Base-by-base conservation (phyloP, 2,797 vertebrate genomes). In the Pangasius krempfi region DNA sequence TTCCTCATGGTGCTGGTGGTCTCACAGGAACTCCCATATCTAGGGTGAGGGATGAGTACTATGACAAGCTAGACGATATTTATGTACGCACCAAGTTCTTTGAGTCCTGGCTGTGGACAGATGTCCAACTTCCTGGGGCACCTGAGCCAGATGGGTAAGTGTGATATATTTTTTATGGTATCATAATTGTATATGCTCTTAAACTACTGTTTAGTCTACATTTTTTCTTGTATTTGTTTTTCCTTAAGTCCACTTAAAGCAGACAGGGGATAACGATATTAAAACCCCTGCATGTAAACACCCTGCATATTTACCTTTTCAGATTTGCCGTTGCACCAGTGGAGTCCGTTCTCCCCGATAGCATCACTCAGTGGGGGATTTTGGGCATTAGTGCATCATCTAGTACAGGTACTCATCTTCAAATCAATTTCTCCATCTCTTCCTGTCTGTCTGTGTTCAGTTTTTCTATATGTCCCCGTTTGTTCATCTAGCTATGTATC, bases 301-400 rank as follows among this genome's bases (percentile, higher is more conserved):
- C 33, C 33, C 66, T 64, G 8, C 27, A n/a, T 50, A 16, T 52
- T n/a, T 78, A 52, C 5, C 13, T 60, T 44, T 60, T 81, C 94
- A 96, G 96, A 89, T 87, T 96, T 70, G 93, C 94, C 0, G 91
- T 90, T 2, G 7, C 6, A 47, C 86, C 54, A 0, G 12, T 94
- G 58, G 3, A 30, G 0, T 68, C 64, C 0, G 33, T 91, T 0
- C 44, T 97, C 83, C 96, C 96, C 0, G 96, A 97, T 91, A 97
- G 96, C 89, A 97, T 97, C 94, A 97, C 97, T 30, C 94, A 96
- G 40, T 97, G 97, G 97, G 95, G 97, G 14, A 73, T 97, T 33
- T 86, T 97, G 89, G 97, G 95, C 0, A 58, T 97, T 89, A 97
- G 96, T 30, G 84, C 95, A 62, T 96, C 96, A 8, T 88, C 94